Conservation (phyloP, 2,797 vertebrate genomes). For the Fratercula arctica region DNA sequence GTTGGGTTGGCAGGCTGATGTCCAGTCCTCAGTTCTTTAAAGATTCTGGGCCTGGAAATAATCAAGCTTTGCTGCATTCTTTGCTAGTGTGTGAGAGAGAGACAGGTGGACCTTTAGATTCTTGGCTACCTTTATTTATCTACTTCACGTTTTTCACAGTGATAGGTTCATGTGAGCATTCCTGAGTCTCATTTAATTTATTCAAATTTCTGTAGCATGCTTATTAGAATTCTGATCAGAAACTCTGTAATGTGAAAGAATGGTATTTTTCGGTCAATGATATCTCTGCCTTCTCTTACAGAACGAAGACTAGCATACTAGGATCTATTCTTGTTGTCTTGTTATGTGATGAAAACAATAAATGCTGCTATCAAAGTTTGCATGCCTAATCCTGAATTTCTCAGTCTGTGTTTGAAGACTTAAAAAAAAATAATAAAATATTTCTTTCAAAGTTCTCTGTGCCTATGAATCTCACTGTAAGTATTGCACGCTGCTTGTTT, state of each 20-base stretch:
- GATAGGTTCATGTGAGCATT: background rate
- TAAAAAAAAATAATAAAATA: background rate
- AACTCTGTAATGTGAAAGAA: background rate
- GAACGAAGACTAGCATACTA: background rate
- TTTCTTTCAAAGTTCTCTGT: background rate
- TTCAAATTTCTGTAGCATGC: background rate
- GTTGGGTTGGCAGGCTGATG: background rate
- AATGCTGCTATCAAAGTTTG: background rate
- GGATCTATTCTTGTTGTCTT: background rate
- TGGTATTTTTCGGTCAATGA: background rate
- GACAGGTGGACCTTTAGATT: background rate
- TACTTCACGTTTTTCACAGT: background rate
- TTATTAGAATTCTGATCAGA: background rate
- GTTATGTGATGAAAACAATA: background rate
- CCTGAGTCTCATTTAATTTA: background rate
- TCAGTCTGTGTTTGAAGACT: background rate
- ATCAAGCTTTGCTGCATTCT: background rate
- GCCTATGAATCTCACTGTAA: background rate
- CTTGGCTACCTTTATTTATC: background rate
- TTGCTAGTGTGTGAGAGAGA: background rate
- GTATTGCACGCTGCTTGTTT: background rate
- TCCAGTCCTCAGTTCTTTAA: background rate
- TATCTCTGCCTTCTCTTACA: background rate
- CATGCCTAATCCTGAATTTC: background rate
- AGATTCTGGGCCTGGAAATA: background rate